Evolutionary conservation across 53 echinoderm and acorn worm species (phyloP).

Genomic region (Holothuria scabra): DNA sequence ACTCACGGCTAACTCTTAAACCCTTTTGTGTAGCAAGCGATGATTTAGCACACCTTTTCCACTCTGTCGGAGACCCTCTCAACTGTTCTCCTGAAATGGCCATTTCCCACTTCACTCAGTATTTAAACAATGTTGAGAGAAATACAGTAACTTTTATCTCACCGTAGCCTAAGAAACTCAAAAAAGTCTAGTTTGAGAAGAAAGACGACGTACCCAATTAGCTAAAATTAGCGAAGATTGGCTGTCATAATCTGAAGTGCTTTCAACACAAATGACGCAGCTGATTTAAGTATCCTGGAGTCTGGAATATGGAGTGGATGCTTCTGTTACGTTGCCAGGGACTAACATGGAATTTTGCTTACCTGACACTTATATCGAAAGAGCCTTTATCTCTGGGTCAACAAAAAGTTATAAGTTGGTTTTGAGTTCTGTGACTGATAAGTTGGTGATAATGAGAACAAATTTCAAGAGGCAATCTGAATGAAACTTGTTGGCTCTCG

Average conservation of each 20-base stretch:
- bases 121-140: too few species aligned
- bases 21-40: too few species aligned
- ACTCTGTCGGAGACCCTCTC: too few species aligned
- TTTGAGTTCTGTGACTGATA: constrained; percentile 23
- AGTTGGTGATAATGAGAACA: constrained; percentile 44
- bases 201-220: constrained; percentile 19
- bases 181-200: too few species aligned
- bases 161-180: too few species aligned
- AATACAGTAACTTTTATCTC: too few species aligned
- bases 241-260: constrained; percentile 43
- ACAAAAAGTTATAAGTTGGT: constrained; percentile 34
- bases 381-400: constrained; percentile 47
- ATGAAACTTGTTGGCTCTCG: constrained; percentile 31
- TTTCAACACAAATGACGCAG: constrained; percentile 42
- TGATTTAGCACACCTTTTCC: too few species aligned
- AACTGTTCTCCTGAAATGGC: too few species aligned
- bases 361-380: not conserved
- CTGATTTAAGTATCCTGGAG: constrained; percentile 37
- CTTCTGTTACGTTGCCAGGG: constrained; percentile 22
- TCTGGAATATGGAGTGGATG: constrained; percentile 36
- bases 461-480: constrained; percentile 45
- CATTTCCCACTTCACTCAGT: too few species aligned
- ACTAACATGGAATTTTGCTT: constrained; percentile 30
- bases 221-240: constrained; percentile 17
- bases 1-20: too few species aligned